A percentile compares a stretch with the other conserved stretches of the same genome.
These are phyloP conservation scores for Paratilapia polleni DNA, from an alignment of 2,113 vertebrate genomes.

Conservation along the genomic window DNA sequence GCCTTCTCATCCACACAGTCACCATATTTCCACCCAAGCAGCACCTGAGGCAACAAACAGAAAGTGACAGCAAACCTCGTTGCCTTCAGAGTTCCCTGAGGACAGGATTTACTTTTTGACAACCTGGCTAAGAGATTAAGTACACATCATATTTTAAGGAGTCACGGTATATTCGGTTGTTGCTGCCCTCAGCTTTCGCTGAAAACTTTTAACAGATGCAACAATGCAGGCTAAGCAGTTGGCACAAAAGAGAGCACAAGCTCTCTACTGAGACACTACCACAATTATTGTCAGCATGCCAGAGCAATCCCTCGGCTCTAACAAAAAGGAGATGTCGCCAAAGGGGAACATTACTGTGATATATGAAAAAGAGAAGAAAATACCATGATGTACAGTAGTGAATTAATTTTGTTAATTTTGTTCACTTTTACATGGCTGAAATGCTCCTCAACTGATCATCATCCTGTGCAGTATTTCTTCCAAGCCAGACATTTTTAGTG, in stretches of 20 bases:
- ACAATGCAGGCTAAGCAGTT: slow-evolving; percentile 36
- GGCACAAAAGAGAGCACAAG: slow-evolving; percentile 10
- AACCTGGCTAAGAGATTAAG: slow-evolving; percentile 23
- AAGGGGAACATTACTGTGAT: neutral
- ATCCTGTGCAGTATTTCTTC: neutral
- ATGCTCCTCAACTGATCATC: neutral
- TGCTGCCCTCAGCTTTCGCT: slow-evolving; percentile 34
- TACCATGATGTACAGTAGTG: neutral
- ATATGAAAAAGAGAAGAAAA: neutral
- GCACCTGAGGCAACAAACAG: slow-evolving; percentile 79
- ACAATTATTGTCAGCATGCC: slow-evolving; percentile 29
- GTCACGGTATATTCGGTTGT: slow-evolving; percentile 11
- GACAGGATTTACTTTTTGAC: slow-evolving; percentile 17
- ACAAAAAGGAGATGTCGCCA: neutral
- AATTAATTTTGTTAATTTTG: neutral
- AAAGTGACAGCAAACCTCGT: neutral
- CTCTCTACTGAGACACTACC: neutral
- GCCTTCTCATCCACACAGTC: slow-evolving; percentile 91
- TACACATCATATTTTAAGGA: slow-evolving; percentile 7
- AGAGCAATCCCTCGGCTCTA: neutral
- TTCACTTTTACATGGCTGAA: neutral
- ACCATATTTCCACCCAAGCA: slow-evolving; percentile 94
- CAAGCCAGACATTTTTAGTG: neutral
- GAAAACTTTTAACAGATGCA: slow-evolving; percentile 15
- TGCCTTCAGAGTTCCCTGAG: neutral